These are phyloP conservation scores for Drosophila subobscura DNA, from an alignment of 1,140 invertebrate genomes.

Conservation along the genomic window DNA sequence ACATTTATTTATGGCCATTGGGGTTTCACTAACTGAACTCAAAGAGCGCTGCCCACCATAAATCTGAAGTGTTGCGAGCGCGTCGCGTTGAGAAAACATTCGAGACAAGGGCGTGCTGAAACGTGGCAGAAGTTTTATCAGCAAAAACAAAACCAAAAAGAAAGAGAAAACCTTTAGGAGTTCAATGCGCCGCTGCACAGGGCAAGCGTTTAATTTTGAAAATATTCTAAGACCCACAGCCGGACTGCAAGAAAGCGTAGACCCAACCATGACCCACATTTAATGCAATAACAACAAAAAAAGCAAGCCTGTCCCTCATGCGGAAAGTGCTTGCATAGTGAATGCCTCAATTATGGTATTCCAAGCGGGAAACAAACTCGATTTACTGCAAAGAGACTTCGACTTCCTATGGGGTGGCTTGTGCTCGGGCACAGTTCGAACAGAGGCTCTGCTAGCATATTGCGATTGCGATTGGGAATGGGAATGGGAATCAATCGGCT, in stretches of 20 bases:
- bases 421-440: too few species aligned
- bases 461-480: slow-evolving; percentile 24
- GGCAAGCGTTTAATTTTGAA: too few species aligned
- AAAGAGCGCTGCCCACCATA: slow-evolving; percentile 29
- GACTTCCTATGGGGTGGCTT: background rate
- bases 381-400: slow-evolving; percentile 6
- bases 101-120: too few species aligned
- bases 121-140: slow-evolving; percentile 29
- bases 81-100: slow-evolving; percentile 32
- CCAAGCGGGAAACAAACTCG: slow-evolving; percentile 5
- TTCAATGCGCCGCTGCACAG: too few species aligned
- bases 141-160: slow-evolving; percentile 34
- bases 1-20: slow-evolving; percentile 55
- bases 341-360: too few species aligned
- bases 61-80: slow-evolving; percentile 52
- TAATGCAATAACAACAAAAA: too few species aligned
- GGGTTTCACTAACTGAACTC: slow-evolving; percentile 45
- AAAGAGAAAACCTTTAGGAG: background rate
- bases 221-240: too few species aligned
- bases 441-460: slow-evolving; percentile 12
- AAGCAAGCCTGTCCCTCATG: too few species aligned
- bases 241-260: too few species aligned
- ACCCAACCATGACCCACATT: too few species aligned
- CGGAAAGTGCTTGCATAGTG: too few species aligned
- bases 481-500: slow-evolving; percentile 40